phyloP scores from a whole-genome alignment of 2,113 vertebrate species.

The Calidris pygmaea region DNA sequence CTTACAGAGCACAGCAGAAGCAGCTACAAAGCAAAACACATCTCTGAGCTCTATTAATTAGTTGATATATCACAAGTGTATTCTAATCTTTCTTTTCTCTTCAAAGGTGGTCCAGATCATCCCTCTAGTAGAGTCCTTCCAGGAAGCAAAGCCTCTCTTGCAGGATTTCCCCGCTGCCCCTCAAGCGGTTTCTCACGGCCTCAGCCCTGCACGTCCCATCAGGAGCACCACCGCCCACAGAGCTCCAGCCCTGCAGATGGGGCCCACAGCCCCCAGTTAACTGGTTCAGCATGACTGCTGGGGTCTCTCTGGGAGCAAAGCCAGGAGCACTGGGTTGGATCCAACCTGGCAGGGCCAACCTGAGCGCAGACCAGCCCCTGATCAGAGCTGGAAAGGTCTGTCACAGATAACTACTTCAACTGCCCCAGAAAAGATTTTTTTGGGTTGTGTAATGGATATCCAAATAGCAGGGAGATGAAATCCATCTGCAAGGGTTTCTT shows the following conservation, averaged over 20 bases:
- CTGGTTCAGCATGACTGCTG: background rate
- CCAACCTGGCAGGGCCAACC: background rate
- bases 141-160: background rate
- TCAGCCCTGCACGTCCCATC: background rate
- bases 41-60: background rate
- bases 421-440: background rate
- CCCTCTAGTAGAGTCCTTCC: background rate
- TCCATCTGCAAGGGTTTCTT: slow-evolving; percentile 25
- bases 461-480: slow-evolving; percentile 41
- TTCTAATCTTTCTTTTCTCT: background rate
- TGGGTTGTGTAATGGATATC: background rate
- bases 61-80: background rate
- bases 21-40: background rate
- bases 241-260: background rate
- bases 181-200: background rate
- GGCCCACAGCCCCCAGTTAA: background rate
- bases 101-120: background rate
- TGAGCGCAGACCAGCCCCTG: background rate
- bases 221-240: background rate
- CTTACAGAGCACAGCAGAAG: background rate
- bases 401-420: background rate
- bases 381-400: background rate
- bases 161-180: background rate
- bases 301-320: background rate
- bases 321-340: background rate